phyloP scores from a whole-genome alignment of 2,888 invertebrate genomes.

The Ctena decussata region DNA sequence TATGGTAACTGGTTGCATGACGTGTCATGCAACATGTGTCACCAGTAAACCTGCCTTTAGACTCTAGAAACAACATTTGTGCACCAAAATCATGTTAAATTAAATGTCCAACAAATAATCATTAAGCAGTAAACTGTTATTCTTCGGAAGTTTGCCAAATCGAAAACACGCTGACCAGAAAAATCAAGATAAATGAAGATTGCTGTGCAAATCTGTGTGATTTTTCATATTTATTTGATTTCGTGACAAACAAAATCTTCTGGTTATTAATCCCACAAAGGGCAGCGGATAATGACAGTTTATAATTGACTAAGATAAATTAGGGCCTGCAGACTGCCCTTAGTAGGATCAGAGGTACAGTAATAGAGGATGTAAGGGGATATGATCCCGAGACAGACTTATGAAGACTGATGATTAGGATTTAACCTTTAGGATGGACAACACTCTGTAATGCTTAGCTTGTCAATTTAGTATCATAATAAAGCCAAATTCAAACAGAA shows the following conservation, averaged over 20 bases:
- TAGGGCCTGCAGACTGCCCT: background rate
- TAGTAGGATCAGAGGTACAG: background rate
- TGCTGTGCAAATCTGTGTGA: constrained; percentile 31
- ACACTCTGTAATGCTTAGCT: too few relatives aligned
- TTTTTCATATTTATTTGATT: constrained; percentile 55
- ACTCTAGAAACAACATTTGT: too few relatives aligned
- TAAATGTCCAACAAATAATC: too few relatives aligned
- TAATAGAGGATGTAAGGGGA: background rate
- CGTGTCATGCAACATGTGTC: too few relatives aligned
- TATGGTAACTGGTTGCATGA: too few relatives aligned
- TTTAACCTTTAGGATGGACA: too few relatives aligned
- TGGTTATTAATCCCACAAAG: background rate
- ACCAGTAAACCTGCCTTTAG: too few relatives aligned
- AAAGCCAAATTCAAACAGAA: too few relatives aligned
- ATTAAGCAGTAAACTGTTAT: too few relatives aligned
- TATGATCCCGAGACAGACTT: background rate
- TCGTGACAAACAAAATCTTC: constrained; percentile 26
- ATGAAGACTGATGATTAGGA: constrained; percentile 4
- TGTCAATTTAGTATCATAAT: too few relatives aligned
- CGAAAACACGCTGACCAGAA: background rate
- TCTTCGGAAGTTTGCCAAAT: background rate
- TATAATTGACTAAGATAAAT: constrained; percentile 13
- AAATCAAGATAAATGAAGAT: constrained; percentile 58
- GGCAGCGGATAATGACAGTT: background rate
- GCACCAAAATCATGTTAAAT: too few relatives aligned